These are phyloP conservation scores for Panthera leo DNA, from an alignment of 2,113 vertebrate genomes.

Conservation along the genomic window DNA sequence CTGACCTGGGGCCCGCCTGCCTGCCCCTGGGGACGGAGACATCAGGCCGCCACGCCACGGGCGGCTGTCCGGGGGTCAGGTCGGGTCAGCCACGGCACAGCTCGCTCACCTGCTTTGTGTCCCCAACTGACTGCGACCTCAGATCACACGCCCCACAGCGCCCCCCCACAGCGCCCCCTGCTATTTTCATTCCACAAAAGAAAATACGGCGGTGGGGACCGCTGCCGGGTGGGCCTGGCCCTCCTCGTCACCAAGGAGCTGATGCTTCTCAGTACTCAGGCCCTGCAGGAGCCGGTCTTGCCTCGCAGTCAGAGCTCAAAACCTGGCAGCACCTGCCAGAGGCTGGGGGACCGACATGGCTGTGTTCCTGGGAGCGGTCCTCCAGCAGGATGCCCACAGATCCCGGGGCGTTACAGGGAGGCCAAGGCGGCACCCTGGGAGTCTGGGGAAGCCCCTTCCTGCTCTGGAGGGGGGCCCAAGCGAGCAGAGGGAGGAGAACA, in stretches of 20 bases:
- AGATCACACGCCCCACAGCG: accelerated
- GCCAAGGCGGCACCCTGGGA: background rate
- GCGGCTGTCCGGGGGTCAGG: accelerated
- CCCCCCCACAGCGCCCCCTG: accelerated
- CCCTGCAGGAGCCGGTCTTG: background rate
- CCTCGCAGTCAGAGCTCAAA: background rate
- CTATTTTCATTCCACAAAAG: background rate
- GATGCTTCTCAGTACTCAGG: no score
- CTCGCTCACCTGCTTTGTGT: background rate
- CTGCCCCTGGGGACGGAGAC: background rate
- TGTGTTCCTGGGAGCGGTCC: accelerated
- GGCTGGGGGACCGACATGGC: accelerated
- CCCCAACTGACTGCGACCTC: background rate
- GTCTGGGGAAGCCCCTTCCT: background rate
- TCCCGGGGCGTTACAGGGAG: background rate
- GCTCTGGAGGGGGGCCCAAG: background rate
- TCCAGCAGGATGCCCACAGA: background rate
- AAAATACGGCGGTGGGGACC: accelerated
- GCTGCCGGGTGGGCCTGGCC: background rate
- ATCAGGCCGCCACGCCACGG: accelerated
- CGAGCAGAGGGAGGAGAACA: accelerated
- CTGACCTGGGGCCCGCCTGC: background rate
- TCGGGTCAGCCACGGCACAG: accelerated
- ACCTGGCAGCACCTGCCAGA: accelerated
- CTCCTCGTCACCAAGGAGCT: background rate